Base-by-base conservation (phyloP, 2,797 vertebrate genomes). In the Melanotaenia pygmaea region DNA sequence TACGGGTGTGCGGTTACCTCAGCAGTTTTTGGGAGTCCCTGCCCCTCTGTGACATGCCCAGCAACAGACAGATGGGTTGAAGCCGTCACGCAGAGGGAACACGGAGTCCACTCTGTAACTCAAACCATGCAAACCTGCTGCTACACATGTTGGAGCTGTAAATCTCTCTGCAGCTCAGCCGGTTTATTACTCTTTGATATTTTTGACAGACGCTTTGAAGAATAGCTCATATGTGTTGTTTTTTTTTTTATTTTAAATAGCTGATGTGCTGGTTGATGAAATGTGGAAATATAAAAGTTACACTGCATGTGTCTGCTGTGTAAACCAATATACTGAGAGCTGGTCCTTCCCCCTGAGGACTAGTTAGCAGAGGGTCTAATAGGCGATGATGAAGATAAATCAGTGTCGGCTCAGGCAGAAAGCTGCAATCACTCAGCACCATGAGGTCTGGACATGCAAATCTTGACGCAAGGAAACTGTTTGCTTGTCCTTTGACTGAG, bases 381-480 rank as follows among this genome's bases (percentile, higher is more conserved):
- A 16, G 64, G 16, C 10, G 13, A 32, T 79, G 79, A 76, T 86
- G 74, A 77, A 82, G 77, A 78, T 72, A 81, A 70, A 74, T 86
- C 54, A 47, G 8, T 0, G 45, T 45, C 12, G 34, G 61, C 60
- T 78, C 67, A 67, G 18, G 37, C 34, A 9, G 18, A 73, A 66
- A 67, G 56, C 43, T 64, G 73, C 34, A 10, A n/a, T 67, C 74
- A 79, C 70, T 85, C 80, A 80, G 34, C 74, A 76, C 79, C 65
- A 53, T 9, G 18, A 26, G 30, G 26, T n/a, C 61, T 24, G 30
- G 53, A 64, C 35, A 40, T 35, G 53, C 5, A 26, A n/a, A 20
- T 67, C 65, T 72, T 54, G n/a, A 40, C 59, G 32, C 38, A 16
- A 22, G n/a, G 40, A 59, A 59, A 72, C 71, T 6, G 60, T 59